A percentile compares a stretch with the other conserved stretches of the same genome.
These are phyloP conservation scores for Andrena bucephala DNA, from an alignment of 2,888 invertebrate genomes.

Conservation along the genomic window DNA sequence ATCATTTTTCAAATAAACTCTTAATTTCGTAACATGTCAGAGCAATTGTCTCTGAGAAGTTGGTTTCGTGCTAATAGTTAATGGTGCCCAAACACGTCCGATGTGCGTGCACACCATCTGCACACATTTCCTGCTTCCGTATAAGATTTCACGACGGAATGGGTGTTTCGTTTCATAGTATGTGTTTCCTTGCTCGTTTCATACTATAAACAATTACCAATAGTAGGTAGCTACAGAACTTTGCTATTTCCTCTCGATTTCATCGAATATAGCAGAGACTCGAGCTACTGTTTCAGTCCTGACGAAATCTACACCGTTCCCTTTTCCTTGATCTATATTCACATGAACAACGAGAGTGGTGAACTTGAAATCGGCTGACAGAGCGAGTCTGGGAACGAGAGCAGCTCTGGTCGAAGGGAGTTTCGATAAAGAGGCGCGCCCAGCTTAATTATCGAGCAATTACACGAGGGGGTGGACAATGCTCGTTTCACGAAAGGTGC, in stretches of 20 bases:
- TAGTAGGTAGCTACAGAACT: background rate
- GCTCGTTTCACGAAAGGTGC: conserved; percentile 53
- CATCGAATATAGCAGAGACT: background rate
- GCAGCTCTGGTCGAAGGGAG: background rate
- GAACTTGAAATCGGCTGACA: conserved; percentile 3
- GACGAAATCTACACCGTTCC: background rate
- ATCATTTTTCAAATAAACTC: background rate
- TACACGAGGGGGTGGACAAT: conserved; percentile 59
- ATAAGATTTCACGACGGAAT: conserved; percentile 34
- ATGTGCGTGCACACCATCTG: conserved; percentile 14
- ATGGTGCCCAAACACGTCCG: background rate
- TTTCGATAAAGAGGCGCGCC: conserved; percentile 69
- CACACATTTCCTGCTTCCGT: conserved; percentile 44
- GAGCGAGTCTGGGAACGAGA: conserved; percentile 31
- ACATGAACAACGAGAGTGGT: background rate
- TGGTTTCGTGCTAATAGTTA: background rate
- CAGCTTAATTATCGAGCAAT: conserved; percentile 75
- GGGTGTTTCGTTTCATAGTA: background rate
- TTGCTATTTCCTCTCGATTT: background rate
- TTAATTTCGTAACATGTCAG: background rate
- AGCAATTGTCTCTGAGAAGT: background rate
- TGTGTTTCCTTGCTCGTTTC: background rate
- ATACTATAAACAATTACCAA: conserved; percentile 13
- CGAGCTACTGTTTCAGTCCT: background rate
- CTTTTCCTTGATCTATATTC: background rate